phyloP scores from a whole-genome alignment of 64 coral and sea anemone species.

The Orbicella faveolata region DNA sequence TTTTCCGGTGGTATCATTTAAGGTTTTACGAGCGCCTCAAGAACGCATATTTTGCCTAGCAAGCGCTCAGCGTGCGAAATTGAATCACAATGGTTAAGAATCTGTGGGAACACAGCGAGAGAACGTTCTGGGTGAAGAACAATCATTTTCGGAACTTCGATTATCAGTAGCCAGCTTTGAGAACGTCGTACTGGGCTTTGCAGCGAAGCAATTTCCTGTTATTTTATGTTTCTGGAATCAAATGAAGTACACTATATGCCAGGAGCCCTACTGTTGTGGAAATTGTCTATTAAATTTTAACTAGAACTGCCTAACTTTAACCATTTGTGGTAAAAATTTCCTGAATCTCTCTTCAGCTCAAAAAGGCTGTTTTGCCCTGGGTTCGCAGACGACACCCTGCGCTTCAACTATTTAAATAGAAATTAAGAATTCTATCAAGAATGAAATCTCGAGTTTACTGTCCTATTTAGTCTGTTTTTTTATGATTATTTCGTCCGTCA shows the following conservation, averaged over 20 bases:
- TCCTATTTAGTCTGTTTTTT: background rate
- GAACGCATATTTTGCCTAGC: constrained; percentile 24
- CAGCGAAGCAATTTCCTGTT: constrained; percentile 12
- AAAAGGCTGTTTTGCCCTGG: background rate
- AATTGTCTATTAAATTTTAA: constrained; percentile 47
- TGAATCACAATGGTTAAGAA: constrained; percentile 33
- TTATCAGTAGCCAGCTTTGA: background rate
- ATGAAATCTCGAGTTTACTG: background rate
- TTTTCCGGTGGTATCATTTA: constrained; percentile 33
- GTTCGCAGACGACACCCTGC: background rate
- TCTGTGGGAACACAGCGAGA: constrained; percentile 24
- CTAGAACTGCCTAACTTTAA: background rate
- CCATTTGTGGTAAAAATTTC: background rate
- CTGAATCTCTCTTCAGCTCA: background rate
- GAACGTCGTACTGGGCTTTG: background rate
- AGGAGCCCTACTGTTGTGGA: background rate
- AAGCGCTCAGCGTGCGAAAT: constrained; percentile 35
- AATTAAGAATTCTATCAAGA: constrained; percentile 9
- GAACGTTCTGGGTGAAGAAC: background rate
- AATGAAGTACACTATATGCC: background rate
- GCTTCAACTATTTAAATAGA: constrained; percentile 27
- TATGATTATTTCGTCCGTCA: background rate
- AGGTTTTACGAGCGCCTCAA: background rate
- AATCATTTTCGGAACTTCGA: constrained; percentile 31
- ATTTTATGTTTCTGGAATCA: background rate